Conservation (phyloP, 1,140 invertebrate species). For the Apis cerana region DNA sequence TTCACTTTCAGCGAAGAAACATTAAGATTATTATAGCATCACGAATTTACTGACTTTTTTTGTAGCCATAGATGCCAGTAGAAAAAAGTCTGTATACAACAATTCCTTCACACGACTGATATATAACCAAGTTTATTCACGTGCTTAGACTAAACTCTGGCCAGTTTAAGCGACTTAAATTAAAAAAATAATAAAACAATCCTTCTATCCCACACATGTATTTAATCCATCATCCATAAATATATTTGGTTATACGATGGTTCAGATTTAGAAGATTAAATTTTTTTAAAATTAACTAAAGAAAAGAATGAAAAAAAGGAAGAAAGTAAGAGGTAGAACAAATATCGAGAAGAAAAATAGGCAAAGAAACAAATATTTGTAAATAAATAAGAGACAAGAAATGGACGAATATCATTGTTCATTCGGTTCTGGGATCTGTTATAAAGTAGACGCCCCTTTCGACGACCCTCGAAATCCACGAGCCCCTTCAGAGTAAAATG, state of each 20-base stretch:
- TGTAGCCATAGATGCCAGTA: slow-evolving; percentile 41
- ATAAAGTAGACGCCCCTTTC: not conserved
- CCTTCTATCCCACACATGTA: too few relatives aligned
- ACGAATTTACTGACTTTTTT: slow-evolving; percentile 41
- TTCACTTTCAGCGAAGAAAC: not conserved
- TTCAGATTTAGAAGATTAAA: too few relatives aligned
- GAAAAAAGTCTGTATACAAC: not conserved
- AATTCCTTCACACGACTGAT: not conserved
- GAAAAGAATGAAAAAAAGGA: not conserved
- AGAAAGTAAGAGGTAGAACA: rapidly evolving
- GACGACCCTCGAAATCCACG: not conserved
- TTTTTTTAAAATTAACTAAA: not conserved
- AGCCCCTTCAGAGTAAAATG: not conserved
- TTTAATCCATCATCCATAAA: too few relatives aligned
- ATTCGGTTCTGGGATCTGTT: not conserved
- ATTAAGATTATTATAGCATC: not conserved
- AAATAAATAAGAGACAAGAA: not conserved
- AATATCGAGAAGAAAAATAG: not conserved
- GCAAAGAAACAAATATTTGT: too few relatives aligned
- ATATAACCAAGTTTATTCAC: slow-evolving; percentile 28
- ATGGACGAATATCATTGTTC: too few relatives aligned
- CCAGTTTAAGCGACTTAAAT: not conserved
- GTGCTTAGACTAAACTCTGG: not conserved
- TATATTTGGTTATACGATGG: too few relatives aligned
- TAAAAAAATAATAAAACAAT: not conserved